Evolutionary conservation across 2,797 vertebrate genomes (phyloP).

Genomic region (Ctenopoma kingsleyae): DNA sequence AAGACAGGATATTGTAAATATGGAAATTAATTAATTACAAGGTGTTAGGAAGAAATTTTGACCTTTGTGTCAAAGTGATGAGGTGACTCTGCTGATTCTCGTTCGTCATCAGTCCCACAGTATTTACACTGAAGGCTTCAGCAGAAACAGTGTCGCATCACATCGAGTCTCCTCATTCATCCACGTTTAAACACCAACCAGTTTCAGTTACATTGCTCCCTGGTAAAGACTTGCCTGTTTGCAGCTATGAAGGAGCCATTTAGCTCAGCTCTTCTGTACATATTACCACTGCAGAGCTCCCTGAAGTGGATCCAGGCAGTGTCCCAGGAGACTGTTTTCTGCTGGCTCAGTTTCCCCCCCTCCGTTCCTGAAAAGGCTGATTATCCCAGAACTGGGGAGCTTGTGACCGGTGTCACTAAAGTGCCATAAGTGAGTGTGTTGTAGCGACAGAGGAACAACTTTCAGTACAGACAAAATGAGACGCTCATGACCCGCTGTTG

Average conservation of each 20-base stretch:
- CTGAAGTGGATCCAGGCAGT: conserved; percentile 15
- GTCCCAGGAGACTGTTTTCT: conserved; percentile 41
- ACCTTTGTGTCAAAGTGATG: no score
- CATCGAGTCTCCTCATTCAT: no score
- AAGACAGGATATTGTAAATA: no score
- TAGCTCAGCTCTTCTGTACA: conserved; percentile 34
- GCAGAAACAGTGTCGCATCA: no score
- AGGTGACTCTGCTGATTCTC: no score
- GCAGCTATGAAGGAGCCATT: conserved; percentile 57
- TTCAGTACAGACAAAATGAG: conserved; percentile 7
- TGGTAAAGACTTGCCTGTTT: conserved; percentile 32
- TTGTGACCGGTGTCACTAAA: conserved; percentile 21
- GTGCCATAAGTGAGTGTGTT: conserved; percentile 24
- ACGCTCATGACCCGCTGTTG: conserved; percentile 23
- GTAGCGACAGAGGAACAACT: conserved; percentile 16
- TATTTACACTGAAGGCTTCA: no score
- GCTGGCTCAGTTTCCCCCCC: conserved; percentile 6
- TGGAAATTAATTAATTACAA: no score
- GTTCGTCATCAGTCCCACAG: no score
- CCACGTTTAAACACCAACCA: no score
- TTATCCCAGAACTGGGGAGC: conserved; percentile 30
- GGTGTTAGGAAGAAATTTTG: no score
- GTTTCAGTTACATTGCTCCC: conserved; percentile 1
- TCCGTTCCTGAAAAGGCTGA: conserved; percentile 47
- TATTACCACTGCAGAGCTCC: conserved; percentile 38